Evolutionary conservation across 2,113 vertebrate species (phyloP).

Genomic region (Xenotilapia flavipinnis): DNA sequence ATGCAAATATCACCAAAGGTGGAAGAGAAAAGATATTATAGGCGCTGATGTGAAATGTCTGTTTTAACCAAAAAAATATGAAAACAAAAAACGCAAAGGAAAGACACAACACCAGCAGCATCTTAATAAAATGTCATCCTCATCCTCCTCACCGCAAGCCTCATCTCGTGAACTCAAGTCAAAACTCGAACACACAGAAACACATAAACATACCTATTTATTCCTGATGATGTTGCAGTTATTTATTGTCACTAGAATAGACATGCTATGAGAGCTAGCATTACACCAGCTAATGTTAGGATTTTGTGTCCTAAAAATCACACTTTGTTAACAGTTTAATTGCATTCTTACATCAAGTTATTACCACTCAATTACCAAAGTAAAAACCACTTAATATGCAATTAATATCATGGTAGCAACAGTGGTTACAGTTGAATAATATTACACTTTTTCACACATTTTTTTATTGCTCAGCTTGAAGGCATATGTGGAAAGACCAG

Average conservation of each 20-base stretch:
- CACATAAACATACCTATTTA: neutral
- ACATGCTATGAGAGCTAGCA: neutral
- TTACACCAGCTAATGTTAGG: neutral
- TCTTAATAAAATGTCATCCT: neutral
- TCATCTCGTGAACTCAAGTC: neutral
- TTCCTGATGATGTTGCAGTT: neutral
- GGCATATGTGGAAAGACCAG: neutral
- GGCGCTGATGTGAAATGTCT: neutral
- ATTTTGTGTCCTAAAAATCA: neutral
- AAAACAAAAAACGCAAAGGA: neutral
- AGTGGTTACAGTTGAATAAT: neutral
- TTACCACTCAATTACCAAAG: neutral
- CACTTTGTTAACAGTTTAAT: neutral
- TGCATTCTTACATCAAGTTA: neutral
- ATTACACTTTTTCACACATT: neutral
- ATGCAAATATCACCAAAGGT: neutral
- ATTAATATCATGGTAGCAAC: neutral
- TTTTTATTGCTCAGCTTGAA: neutral
- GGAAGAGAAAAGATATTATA: neutral
- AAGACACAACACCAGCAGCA: neutral
- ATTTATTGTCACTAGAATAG: neutral
- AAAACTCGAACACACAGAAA: neutral
- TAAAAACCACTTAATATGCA: neutral
- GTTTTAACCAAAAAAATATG: neutral
- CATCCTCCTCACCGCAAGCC: neutral